Base-by-base conservation (phyloP, 30 jellyfish, hydroid and myxozoan species). In the Aurelia sp. region DNA sequence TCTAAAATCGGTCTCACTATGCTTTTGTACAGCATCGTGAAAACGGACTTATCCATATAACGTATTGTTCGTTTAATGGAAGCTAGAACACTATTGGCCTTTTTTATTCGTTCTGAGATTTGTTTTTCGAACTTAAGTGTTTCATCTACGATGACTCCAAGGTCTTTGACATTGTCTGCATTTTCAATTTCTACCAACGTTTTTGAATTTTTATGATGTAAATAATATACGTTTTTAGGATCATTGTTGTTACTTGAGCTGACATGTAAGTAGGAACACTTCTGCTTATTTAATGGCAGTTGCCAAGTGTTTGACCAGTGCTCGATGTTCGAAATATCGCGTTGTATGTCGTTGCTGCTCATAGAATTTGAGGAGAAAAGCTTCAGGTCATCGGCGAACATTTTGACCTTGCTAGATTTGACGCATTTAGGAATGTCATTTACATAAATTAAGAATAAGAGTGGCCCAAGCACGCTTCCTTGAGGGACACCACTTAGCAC, bases 321-420 rank as follows among this genome's bases (percentile, higher is more conserved):
- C 53, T 72, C 67, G 17, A 72, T 30, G 68, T 38, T 72, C 33
- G 68, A 72, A 72, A 72, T 72, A 30, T 72, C 38, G 6, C 48
- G 53, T 51, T 72, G 83, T 27, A 38, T 38, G 48, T 40, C 53
- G 53, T 72, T 60, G 40, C 9, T 38, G 53, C 53, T 72, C 41
- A 50, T 7, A 27, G 21, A 4, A 30, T 72, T 57, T 27, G 83
- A 1, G 3, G 83, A 48, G 53, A 27, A 72, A 72, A 72, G 40
- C 48, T 72, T 72, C 66, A 72, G 83, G 53, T 72, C 83, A 47
- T 72, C 41, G 52, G 83, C 83, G 68, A 72, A 72, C 67, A 72
- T 72, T 72, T 72, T 60, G 52, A 72, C 83, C 4, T 72, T 72
- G 83, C 83, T 27, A 72, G 20, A 27, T 72, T 72, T 60, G 3